Base-by-base conservation (phyloP, 1,140 invertebrate species). In the Drosophila kepulauana region DNA sequence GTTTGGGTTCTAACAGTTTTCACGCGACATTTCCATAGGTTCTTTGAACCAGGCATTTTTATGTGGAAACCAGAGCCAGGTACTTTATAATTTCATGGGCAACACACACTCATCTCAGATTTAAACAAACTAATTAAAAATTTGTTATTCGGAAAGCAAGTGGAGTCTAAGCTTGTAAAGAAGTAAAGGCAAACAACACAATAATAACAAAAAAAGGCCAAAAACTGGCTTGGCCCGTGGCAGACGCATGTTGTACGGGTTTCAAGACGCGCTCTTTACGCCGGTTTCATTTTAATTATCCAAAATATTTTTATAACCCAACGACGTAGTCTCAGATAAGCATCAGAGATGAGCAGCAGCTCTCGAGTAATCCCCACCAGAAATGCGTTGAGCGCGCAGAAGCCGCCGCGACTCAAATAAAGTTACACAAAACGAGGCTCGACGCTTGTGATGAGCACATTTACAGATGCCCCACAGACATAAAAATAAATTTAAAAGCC, bases 261-360 rank as follows among this genome's bases (percentile, higher is more conserved):
- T 73, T 77, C 41, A 33, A n/a, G 10, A 1, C 54, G 20, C 64
- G 56, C 65, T 64, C 52, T 69, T 67, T 80, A 74, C 54, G 82
- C 41, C 82, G 79, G 68, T 86, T 87, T 86, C 82, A 79, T 87
- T 87, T 86, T 86, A 87, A 87, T 87, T 86, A 87, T 87, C 75
- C 54, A 65, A 85, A 79, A 76, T 79, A 86, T 76, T 86, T 86
- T 86, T 86, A 86, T 87, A 85, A 58, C 70, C 63, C 66, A 59
- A 71, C 79, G 65, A 72, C 46, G 65, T 43, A 56, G 33, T 67
- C 75, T 59, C 57, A 69, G 85, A 87, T 81, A 72, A 73, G 43
- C 79, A 82, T 84, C 63, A 69, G 65, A 33, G 64, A 33, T 52
- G 78, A 43, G 73, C 58, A 25, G 59, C 30, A 51, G 20, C 51